phyloP scores from a whole-genome alignment of 2,888 invertebrate genomes.

The Oligia latruncula region DNA sequence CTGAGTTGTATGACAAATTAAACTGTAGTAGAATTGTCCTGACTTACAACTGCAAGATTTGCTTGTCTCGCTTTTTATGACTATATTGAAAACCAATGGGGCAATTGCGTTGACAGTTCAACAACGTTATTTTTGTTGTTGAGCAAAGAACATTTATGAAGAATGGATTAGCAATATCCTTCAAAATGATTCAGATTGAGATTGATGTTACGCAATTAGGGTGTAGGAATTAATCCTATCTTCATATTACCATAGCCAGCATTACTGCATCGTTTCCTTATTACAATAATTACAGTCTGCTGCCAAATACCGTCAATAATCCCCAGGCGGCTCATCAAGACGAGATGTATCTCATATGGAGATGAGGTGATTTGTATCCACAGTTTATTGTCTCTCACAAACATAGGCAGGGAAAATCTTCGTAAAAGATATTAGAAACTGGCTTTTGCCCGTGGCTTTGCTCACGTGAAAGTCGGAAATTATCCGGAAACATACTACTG shows the following conservation, averaged over 20 bases:
- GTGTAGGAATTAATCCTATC: neutral
- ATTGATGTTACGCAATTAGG: neutral
- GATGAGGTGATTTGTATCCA: slow-evolving; percentile 41
- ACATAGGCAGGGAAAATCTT: neutral
- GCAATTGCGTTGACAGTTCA: neutral
- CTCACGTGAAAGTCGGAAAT: too few species aligned
- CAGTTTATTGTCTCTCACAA: slow-evolving; percentile 1
- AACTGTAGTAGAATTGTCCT: neutral
- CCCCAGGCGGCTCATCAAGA: slow-evolving; percentile 34
- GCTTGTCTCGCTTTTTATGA: neutral
- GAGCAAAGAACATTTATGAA: neutral
- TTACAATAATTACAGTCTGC: slow-evolving; percentile 40
- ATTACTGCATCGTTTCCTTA: slow-evolving; percentile 15
- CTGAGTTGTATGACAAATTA: neutral
- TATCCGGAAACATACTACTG: neutral
- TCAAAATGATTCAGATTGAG: neutral
- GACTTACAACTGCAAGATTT: neutral
- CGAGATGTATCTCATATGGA: slow-evolving; percentile 37
- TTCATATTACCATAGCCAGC: slow-evolving; percentile 3
- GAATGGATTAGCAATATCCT: neutral
- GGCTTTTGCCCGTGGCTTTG: neutral
- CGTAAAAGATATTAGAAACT: neutral
- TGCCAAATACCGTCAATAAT: slow-evolving; percentile 46
- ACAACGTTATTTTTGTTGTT: neutral
- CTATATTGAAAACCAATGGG: neutral